phyloP scores from a whole-genome alignment of 2,888 invertebrate species.

The Trissoscelio sp. region DNA sequence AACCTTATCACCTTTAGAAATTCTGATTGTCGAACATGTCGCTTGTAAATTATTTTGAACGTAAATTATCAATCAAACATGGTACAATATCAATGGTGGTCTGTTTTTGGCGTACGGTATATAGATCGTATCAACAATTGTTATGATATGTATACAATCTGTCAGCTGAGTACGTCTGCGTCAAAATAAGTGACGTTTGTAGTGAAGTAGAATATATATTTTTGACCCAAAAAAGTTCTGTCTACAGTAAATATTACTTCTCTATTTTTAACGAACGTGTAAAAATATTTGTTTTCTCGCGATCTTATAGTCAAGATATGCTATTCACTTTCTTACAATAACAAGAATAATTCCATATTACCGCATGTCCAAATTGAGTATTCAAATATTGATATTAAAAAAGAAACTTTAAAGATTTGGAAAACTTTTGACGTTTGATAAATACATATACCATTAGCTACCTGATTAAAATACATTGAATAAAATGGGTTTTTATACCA shows the following conservation, averaged over 20 bases:
- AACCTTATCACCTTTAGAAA: not conserved
- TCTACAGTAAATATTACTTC: not conserved
- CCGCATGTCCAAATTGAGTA: too few relatives aligned
- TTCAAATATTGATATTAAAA: too few relatives aligned
- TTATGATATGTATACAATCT: conserved; percentile 30
- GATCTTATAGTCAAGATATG: too few relatives aligned
- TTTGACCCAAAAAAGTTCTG: conserved; percentile 2
- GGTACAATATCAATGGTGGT: conserved; percentile 30
- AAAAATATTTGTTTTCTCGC: not conserved
- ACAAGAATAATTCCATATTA: too few relatives aligned
- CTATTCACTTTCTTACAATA: too few relatives aligned
- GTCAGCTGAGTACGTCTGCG: conserved; percentile 2
- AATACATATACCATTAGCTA: too few relatives aligned
- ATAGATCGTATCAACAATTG: conserved; percentile 31
- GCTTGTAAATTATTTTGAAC: conserved; percentile 17
- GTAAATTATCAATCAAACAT: conserved; percentile 30
- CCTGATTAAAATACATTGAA: too few relatives aligned
- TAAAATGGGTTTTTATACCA: too few relatives aligned
- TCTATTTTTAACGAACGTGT: conserved; percentile 4
- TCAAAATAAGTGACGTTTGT: conserved; percentile 14
- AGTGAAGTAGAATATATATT: conserved; percentile 3
- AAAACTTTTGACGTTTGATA: too few relatives aligned
- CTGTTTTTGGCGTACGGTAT: conserved; percentile 36
- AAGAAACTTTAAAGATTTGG: too few relatives aligned
- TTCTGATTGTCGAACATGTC: conserved; percentile 3